Evolutionary conservation across 2,888 invertebrate genomes (phyloP), one percentile per base, ranked within the genome.

Genomic region (Liodrosophila aerea): DNA sequence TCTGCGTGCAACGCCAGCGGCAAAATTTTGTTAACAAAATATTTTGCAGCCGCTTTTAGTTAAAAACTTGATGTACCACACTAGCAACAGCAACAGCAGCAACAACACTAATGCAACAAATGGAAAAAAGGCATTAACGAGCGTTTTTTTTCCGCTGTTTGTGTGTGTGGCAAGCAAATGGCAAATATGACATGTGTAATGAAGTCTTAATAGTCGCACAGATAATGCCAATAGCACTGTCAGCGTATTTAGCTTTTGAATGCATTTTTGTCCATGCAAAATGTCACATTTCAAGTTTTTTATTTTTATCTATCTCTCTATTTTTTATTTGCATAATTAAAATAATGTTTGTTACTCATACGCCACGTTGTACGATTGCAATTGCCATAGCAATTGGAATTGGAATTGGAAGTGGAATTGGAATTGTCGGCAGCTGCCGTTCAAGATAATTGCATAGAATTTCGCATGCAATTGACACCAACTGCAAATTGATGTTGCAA

Each of bases 151-250:
- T n/a, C n/a, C n/a, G n/a, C n/a, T n/a, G n/a, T n/a, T 43, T 22
- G 1, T 22, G 22, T 27, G 43, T 22, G 27, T 29, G 27, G 22
- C 29, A 15, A n/a, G n/a, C 58, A 72, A 75, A 80, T 65, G 73
- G 73, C 86, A 80, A 85, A 85, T 82, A 81, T 82, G 85, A 85
- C 86, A 82, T 82, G 78, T 82, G 81, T 86, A 82, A 82, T 86
- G 81, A 82, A 86, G 86, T 82, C 86, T 81, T 82, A 82, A 82
- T 81, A 82, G 86, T 56, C 34, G 46, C 58, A 49, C 30, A 85
- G 78, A 80, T 80, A 80, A 68, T 66, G 84, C 73, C 85, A 84
- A 61, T 71, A 62, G 63, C 36, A 22, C 67, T 59, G 73, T 62
- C 51, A 45, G 22, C 34, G 49, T 40, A 30, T 61, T 44, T 68